Evolutionary conservation across 2,888 invertebrate genomes (phyloP).

Genomic region (Vandiemenella viatica): DNA sequence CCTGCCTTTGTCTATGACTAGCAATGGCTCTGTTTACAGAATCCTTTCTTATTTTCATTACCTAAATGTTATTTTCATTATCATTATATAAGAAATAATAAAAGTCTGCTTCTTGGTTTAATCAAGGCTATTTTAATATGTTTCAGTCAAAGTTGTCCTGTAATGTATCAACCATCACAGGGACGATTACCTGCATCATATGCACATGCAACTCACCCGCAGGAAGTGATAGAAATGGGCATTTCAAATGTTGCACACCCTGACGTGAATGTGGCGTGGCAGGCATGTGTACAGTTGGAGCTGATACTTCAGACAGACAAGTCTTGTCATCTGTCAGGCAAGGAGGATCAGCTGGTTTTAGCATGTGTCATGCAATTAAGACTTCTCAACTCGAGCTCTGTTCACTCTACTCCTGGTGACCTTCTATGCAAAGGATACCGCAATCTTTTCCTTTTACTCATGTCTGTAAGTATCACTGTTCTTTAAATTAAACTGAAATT

Average conservation of each 20-base stretch:
- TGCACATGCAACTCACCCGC: no score
- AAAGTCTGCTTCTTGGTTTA: no score
- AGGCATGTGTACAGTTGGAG: conserved; percentile 55
- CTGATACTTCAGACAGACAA: conserved; percentile 42
- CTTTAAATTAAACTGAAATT: conserved; percentile 4
- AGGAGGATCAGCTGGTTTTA: conserved; percentile 50
- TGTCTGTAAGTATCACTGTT: conserved; percentile 30
- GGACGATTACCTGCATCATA: no score
- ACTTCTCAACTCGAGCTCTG: conserved; percentile 28
- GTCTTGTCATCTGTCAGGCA: conserved; percentile 34
- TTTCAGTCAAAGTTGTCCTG: no score
- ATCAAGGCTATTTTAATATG: no score
- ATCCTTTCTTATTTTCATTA: no score
- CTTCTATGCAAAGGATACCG: conserved; percentile 36
- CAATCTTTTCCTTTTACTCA: conserved; percentile 34
- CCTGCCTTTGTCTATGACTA: no score
- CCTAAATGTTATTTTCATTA: no score
- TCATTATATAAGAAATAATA: no score
- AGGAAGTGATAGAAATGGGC: conserved; percentile 30
- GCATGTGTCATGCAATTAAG: conserved; percentile 49
- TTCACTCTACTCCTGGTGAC: conserved; percentile 10
- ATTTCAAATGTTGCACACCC: conserved; percentile 47
- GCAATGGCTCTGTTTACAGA: no score
- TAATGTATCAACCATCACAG: no score
- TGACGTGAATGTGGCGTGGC: conserved; percentile 43